phyloP scores from a whole-genome alignment of 2,797 vertebrate species.

The Capromys pilorides region DNA sequence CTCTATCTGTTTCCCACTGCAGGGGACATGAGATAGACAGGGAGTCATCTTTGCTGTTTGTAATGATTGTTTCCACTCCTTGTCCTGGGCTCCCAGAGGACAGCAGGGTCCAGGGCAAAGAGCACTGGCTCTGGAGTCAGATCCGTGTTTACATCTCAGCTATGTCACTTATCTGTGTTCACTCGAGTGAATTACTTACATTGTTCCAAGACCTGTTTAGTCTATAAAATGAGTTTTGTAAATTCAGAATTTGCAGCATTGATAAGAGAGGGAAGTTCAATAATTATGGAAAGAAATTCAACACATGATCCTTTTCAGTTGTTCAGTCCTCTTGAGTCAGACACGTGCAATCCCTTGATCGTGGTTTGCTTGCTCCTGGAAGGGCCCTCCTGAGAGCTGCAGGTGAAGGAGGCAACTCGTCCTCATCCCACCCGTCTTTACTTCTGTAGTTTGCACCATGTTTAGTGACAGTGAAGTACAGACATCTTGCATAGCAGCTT shows the following conservation, averaged over 20 bases:
- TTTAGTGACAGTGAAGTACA: not conserved
- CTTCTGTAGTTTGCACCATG: not conserved
- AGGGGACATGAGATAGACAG: not conserved
- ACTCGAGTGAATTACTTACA: not conserved
- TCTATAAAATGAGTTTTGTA: slow-evolving; percentile 27
- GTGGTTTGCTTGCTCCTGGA: not conserved
- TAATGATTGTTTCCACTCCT: slow-evolving; percentile 37
- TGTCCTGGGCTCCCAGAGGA: not conserved
- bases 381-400: not conserved
- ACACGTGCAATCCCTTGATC: not conserved
- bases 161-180: not conserved
- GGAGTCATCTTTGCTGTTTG: not conserved
- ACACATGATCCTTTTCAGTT: not conserved
- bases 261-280: not conserved
- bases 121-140: not conserved
- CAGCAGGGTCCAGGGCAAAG: not conserved
- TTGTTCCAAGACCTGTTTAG: not conserved
- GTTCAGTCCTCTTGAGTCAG: not conserved
- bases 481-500: not conserved
- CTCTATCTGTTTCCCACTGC: slow-evolving; percentile 67
- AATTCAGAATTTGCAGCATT: not conserved
- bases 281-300: not conserved
- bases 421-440: not conserved
- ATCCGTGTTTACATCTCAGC: not conserved
- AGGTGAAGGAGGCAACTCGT: not conserved